Evolutionary conservation across 2,113 vertebrate genomes (phyloP), one percentile per base, ranked within the genome.

Genomic region (Alosa alosa): DNA sequence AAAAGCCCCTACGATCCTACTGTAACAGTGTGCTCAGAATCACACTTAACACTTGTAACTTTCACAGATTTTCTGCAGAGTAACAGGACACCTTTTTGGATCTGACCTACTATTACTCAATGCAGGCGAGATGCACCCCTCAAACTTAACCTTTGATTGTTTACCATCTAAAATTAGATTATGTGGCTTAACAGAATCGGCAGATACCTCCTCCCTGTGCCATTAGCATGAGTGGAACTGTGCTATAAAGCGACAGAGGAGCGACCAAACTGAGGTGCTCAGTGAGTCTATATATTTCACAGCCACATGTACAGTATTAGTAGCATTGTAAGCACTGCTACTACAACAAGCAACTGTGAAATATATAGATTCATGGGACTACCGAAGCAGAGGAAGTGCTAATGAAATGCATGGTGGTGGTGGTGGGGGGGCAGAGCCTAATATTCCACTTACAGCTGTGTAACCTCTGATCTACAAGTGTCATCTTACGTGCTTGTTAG

Each of bases 381-480:
- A 39, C 72, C 41, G 25, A 78, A 41, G 72, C 72, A 78, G 72
- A 78, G 72, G 11, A 78, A 2, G 72, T 78, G 13, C 31, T 36
- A 17, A 39, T 36, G 39, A 17, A 31, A 78, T 18, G 31, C 15
- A 78, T 78, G 72, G 0, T 31, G 31, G 31, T 31, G 31, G 31
- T 31, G 31, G 31, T 36, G 72, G 36, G n/a, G 0, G 25, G n/a
- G 13, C 72, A 5, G 64, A 10, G 64, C 2, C 72, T 78, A 3
- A 13, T 78, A 15, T 25, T 31, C 64, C 64, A 25, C 9, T 39
- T 0, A 39, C 72, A 78, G 13, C 72, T 36, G 72, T 39, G 11
- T 78, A 36, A 78, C 72, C 72, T 78, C 25, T 39, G 72, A 17
- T 78, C 72, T 78, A 13, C 31, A 78, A 78, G 72, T 78, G 72